Evolutionary conservation across 2,888 invertebrate species (phyloP), one percentile per base, ranked within the genome.

Genomic region (Reticulitermes lucifugus): DNA sequence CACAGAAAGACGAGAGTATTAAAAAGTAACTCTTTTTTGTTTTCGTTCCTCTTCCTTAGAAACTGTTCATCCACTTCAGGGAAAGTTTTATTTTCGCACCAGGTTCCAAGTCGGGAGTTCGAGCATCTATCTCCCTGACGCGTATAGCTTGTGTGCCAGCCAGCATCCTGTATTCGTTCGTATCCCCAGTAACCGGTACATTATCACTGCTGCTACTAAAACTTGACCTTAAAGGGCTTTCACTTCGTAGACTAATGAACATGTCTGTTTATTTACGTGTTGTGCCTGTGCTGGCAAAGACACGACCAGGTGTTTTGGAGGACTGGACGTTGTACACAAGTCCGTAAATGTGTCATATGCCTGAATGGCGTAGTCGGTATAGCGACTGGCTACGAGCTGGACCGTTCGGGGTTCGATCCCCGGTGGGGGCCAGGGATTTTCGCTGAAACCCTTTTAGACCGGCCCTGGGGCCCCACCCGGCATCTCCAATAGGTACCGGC

Each of bases 1-100:
- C 55, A 18, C 18, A 55, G 14, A 55, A 18, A 55, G 55, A 55
- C 12, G 55, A 55, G 55, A 25, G 65, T n/a, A 65, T 65, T 65
- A 65, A 25, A 65, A 65, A 25, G 25, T 6, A 43, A 75, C 6
- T 73, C 25, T 41, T 41, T 73, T 41, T 29, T 73, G 21, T 41
- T 73, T 14, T 25, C 3, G 79, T 55, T 83, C 46, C 70, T 80
- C 79, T 86, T 86, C 79, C 79, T 79, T 79, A 83, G 84, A 73
- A 83, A 85, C 85, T 83, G 83, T 86, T 83, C 83, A 86, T 86
- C 81, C 77, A 85, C 83, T 86, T 85, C 73, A 80, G 79, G 80
- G 82, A 71, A 83, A 85, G 85, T 86, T 25, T 86, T 86, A 86
- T 86, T 86, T 85, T 84, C 83, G 85, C 80, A 84, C 83, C 80